Evolutionary conservation across 2,113 vertebrate genomes (phyloP).

Genomic region (Corythaixoides concolor): DNA sequence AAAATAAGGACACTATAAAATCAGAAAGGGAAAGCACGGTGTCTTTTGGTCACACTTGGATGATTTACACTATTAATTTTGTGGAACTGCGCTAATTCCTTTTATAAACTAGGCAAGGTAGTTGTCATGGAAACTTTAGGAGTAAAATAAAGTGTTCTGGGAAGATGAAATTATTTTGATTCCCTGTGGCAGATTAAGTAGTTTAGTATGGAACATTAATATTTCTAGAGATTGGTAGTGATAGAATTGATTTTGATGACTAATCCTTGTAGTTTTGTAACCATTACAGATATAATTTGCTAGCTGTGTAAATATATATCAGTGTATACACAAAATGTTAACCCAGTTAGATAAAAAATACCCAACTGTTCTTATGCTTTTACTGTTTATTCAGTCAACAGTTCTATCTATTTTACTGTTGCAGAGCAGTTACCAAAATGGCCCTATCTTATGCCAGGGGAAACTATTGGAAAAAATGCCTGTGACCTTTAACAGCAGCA

Average conservation of each 20-base stretch:
- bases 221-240: constrained; percentile 3
- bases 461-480: constrained; percentile 7
- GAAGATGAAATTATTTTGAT: constrained; percentile 29
- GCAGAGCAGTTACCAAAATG: background rate
- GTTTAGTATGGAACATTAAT: constrained; percentile 5
- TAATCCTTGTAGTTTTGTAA: constrained; percentile 44
- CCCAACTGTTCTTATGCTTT: background rate
- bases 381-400: background rate
- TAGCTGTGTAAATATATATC: constrained; percentile 42
- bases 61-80: background rate
- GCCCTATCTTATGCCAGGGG: background rate
- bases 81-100: background rate
- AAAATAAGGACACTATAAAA: background rate
- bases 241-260: constrained; percentile 28
- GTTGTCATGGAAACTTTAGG: constrained; percentile 9
- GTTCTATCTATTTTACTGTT: background rate
- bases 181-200: background rate
- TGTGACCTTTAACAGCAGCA: constrained; percentile 26
- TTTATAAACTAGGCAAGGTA: background rate
- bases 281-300: constrained; percentile 27
- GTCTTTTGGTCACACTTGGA: background rate
- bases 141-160: background rate
- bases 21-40: background rate
- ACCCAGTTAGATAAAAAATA: background rate
- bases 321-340: constrained; percentile 2